Base-by-base conservation (phyloP, 2,113 vertebrate species). In the Cottus gobio region DNA sequence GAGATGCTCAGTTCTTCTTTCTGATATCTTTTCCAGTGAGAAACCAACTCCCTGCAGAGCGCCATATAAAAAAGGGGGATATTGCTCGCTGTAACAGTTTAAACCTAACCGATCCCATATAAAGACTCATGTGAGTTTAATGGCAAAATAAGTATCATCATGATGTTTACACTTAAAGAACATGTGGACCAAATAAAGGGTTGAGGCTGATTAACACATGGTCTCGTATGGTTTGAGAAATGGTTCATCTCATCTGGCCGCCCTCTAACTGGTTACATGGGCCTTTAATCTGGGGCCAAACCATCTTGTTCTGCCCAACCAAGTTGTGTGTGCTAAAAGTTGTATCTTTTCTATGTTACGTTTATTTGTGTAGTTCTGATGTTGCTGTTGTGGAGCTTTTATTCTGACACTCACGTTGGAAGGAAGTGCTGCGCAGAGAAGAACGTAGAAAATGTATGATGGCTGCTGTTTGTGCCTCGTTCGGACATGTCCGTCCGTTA, bases 241-340 rank as follows among this genome's bases (percentile, higher is more conserved):
- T 57, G 75, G 74, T 77, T 84, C 71, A 76, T 83, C 65, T 89
- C 77, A 77, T 85, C 54, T 66, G 79, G 74, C 61, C 8, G 56
- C 69, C 83, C 78, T 87, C 72, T 88, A 71, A 88, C 87, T 85
- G 63, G 75, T 87, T 80, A 80, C 31, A 62, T 16, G 26, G 67
- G 78, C 39, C 81, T 92, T 90, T 92, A 84, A 93, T 93, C 85
- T 85, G 16, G 5, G 39, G 70, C 80, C 83, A 85, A 88, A 79
- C 74, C 87, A 88, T n/a, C n/a, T n/a, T n/a, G n/a, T n/a, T n/a
- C n/a, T n/a, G n/a, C n/a, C n/a, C n/a, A n/a, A n/a, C n/a, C n/a
- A n/a, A n/a, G n/a, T n/a, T n/a, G n/a, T n/a, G n/a, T n/a, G n/a
- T n/a, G n/a, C n/a, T n/a, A n/a, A n/a, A n/a, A n/a, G n/a, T n/a